Evolutionary conservation across 2,797 vertebrate species (phyloP), one percentile per base, ranked within the genome.

Genomic region (Zalophus californianus): DNA sequence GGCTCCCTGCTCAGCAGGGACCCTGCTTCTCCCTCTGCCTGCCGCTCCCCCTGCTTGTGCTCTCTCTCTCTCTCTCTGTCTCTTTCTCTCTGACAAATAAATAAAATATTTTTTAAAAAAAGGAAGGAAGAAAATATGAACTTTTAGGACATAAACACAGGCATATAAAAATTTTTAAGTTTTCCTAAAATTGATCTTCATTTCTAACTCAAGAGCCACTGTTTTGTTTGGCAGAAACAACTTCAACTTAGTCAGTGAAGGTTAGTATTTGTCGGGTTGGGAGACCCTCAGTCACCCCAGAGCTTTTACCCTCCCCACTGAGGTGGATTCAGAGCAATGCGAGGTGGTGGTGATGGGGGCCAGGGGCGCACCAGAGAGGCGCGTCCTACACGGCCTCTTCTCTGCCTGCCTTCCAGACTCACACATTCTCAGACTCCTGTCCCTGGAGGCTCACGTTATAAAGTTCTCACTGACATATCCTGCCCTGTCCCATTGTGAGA

Each of bases 381-480:
- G 50, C 1, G 7, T 10, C 2, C 13, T 1, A 11, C 58, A 8
- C 8, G 21, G 23, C 25, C 58, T 27, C 16, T 70, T 80, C 50
- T 6, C 66, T 16, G 0, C 11, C 86, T 0, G 1, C 23, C 5
- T 0, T 50, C 27, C 2, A 7, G 3, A 20, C 50, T 54, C n/a
- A 15, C 3, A 1, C 68, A 27, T 78, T 6, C 21, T 32, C 44
- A 32, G 32, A 44, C 7, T 10, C 10, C 41, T 7, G 13, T 3
- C n/a, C 52, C 52, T 35, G 23, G 1, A 58, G 9, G 20, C n/a
- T 73, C 35, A 44, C 10, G 0, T 54, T 48, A 21, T 35, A n/a
- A 54, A 50, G 29, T 13, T 87, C 50, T 4, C n/a, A 5, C 41
- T 60, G 48, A 41, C 35, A 0, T 4, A 16, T 6, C 41, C 35